Base-by-base conservation (phyloP, 2,797 vertebrate species). In the Typhlichthys eigenmanni region DNA sequence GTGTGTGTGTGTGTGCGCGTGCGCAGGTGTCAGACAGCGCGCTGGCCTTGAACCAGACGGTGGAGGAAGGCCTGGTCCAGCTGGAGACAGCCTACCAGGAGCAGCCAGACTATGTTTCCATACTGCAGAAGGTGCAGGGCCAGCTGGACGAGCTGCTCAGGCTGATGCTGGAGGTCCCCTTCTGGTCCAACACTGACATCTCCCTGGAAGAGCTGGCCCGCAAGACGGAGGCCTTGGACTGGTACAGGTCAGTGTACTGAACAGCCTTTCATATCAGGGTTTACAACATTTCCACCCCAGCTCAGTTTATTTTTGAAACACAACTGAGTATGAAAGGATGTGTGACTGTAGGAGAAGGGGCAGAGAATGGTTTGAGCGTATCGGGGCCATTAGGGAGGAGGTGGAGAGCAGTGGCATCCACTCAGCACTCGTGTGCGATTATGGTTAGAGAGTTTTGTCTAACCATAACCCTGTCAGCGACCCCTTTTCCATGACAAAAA, bases 201-300 rank as follows among this genome's bases (percentile, higher is more conserved):
- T 97, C 96, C 0, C 87, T 98, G 79, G 95, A 98, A 72, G 92
- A 93, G 9, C 75, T 98, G 84, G 96, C 96, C 0, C 87, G 91
- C 71, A 93, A 90, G 59, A 92, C 93, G 0, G 96, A 98, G 75
- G 85, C 94, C 53, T 97, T 95, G 47, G 96, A 98, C 86, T 97
- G 96, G 92, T 97, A 98, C 92, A 95, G 96, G 96, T 97, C 62
- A 47, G 87, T 66, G 2, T 9, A 5, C 24, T 24, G 24, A 24
- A 24, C 24, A 24, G 24, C 24, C 24, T 24, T 24, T 24, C 24
- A 24, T 24, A 24, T 24, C 24, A 24, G 24, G 24, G 24, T 24
- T 24, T 24, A 38, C 34, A 5, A 38, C 7, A 38, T 38, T 38
- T 38, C 34, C 34, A 38, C 34, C 34, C 34, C 5, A 5, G 5